Evolutionary conservation across 2,113 vertebrate genomes (phyloP).

Genomic region (Hypocryptadius cinnamomeus): DNA sequence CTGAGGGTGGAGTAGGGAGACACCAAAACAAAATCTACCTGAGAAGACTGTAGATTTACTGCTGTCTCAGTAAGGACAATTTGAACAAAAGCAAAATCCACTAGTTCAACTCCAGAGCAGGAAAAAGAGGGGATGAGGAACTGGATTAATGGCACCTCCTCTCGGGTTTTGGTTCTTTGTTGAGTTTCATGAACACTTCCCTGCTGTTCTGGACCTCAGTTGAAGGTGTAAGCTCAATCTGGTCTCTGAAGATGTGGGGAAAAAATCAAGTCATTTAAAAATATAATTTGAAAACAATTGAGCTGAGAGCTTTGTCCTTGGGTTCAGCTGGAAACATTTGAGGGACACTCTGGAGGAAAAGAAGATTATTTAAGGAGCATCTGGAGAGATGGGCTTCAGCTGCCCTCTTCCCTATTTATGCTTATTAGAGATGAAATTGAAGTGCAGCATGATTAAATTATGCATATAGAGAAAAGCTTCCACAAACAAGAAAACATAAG

Average conservation of each 20-base stretch:
- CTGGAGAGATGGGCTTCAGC: background rate
- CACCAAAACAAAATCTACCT: background rate
- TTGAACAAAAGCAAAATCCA: background rate
- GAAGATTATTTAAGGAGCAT: background rate
- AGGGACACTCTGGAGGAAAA: background rate
- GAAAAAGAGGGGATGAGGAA: background rate
- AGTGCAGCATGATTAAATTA: slow-evolving; percentile 21
- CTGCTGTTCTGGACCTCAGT: background rate
- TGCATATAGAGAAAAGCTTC: slow-evolving; percentile 40
- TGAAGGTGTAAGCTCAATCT: background rate
- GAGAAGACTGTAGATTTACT: background rate
- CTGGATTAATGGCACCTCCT: background rate
- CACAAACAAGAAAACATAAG: slow-evolving; percentile 64
- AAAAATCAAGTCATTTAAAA: background rate
- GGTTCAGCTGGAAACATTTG: background rate
- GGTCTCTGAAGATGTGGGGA: background rate
- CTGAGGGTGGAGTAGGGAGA: background rate
- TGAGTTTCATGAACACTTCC: background rate
- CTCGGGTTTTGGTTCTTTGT: background rate
- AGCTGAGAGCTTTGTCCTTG: background rate
- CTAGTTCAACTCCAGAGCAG: background rate
- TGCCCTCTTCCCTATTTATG: slow-evolving; percentile 2
- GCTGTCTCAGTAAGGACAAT: background rate
- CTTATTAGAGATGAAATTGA: slow-evolving; percentile 5
- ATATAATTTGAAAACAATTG: background rate